phyloP scores from a whole-genome alignment of 2,888 invertebrate genomes.

The Endomychus coccineus region DNA sequence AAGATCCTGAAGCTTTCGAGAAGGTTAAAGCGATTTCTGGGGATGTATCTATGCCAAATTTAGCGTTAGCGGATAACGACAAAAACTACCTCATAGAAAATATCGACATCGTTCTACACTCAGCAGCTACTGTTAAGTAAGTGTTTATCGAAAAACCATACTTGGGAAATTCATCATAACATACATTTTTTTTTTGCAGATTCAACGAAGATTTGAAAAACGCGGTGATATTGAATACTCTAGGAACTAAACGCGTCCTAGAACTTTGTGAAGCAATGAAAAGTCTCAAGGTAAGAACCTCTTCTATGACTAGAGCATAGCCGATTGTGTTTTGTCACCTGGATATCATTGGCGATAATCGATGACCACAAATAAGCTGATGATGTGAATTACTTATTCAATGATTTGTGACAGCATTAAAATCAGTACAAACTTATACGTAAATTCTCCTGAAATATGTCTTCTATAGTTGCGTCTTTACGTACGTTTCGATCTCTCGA shows the following conservation, averaged over 20 bases:
- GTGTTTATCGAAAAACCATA: too few species aligned
- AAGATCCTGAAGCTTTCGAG: conserved; percentile 56
- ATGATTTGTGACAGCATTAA: too few species aligned
- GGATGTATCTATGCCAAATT: conserved; percentile 63
- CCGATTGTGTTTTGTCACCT: too few species aligned
- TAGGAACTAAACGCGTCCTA: conserved; percentile 78
- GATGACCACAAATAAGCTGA: too few species aligned
- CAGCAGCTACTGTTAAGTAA: conserved; percentile 84
- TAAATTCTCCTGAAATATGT: too few species aligned
- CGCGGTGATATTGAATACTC: conserved; percentile 82
- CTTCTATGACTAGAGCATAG: too few species aligned
- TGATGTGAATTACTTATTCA: not conserved
- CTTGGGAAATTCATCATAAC: too few species aligned
- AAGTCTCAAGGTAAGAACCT: conserved; percentile 53
- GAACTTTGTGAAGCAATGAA: conserved; percentile 77
- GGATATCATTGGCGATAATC: too few species aligned
- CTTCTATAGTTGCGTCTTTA: too few species aligned
- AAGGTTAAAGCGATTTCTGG: conserved; percentile 67
- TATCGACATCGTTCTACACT: conserved; percentile 85
- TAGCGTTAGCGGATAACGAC: conserved; percentile 64
- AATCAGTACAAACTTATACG: too few species aligned
- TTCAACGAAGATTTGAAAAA: conserved; percentile 87
- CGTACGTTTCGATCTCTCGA: too few species aligned
- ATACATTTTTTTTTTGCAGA: conserved; percentile 25
- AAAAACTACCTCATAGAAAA: conserved; percentile 53